A percentile compares a stretch with the other conserved stretches of the same genome.
phyloP scores from a whole-genome alignment of 2,888 invertebrate species.

The Spialia ferax region DNA sequence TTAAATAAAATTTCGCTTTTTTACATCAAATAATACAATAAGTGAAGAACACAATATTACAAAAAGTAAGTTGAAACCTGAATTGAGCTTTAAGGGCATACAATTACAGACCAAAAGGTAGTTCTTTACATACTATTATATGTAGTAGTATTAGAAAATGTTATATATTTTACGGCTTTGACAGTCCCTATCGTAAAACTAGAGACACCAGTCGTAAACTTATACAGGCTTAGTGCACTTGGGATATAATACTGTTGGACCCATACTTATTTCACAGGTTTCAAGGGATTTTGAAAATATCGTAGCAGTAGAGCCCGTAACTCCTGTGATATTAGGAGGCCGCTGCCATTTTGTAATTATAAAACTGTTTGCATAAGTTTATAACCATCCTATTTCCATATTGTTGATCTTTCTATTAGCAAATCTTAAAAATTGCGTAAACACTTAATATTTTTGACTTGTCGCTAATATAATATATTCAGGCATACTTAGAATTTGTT shows the following conservation, averaged over 20 bases:
- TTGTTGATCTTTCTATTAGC: no score
- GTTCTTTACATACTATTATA: neutral
- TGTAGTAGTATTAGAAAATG: constrained; percentile 24
- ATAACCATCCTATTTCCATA: no score
- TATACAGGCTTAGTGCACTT: constrained; percentile 22
- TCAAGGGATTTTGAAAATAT: neutral
- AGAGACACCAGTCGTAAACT: constrained; percentile 32
- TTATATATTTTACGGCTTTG: constrained; percentile 28
- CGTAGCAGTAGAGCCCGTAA: neutral
- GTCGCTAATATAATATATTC: no score
- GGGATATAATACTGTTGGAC: constrained; percentile 7
- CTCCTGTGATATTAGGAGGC: neutral
- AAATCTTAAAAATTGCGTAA: no score
- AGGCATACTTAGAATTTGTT: no score
- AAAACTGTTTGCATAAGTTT: no score
- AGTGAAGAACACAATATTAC: constrained; percentile 8
- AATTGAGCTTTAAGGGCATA: neutral
- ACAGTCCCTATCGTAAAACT: constrained; percentile 34
- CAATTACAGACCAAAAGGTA: constrained; percentile 15
- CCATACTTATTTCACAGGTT: neutral
- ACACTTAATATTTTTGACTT: no score
- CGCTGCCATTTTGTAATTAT: no score
- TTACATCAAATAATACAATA: no score
- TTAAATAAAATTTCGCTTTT: no score
- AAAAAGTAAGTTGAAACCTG: constrained; percentile 11